Conservation (phyloP, 2,888 invertebrate species). For the Eristalis arbustorum region DNA sequence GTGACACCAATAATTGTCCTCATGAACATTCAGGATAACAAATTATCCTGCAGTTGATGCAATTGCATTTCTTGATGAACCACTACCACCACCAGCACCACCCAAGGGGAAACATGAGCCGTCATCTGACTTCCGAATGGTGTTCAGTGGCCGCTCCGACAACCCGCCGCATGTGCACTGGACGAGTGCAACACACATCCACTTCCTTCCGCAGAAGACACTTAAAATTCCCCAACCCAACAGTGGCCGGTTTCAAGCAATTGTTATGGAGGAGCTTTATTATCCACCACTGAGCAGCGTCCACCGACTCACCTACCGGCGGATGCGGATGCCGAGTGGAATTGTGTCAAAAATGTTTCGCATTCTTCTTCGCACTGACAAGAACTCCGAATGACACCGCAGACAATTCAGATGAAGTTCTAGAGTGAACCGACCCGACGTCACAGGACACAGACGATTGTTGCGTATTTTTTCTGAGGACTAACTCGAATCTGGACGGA, state of each 20-base stretch:
- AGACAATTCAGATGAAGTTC: constrained; percentile 6
- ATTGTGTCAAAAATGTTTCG: constrained; percentile 33
- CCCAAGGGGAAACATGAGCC: constrained; percentile 17
- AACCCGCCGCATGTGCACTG: constrained; percentile 10
- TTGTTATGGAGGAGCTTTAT: constrained; percentile 34
- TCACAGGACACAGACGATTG: neutral
- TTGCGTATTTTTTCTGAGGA: constrained; percentile 23
- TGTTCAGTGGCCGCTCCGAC: neutral
- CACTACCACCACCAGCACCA: neutral
- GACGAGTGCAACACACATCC: constrained; percentile 16
- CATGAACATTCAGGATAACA: constrained; percentile 54
- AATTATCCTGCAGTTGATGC: constrained; percentile 46
- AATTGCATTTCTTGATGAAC: constrained; percentile 41
- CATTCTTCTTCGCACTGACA: constrained; percentile 8
- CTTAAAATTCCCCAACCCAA: constrained; percentile 30
- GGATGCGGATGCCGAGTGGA: constrained; percentile 8
- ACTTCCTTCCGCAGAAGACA: constrained; percentile 13
- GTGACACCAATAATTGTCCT: constrained; percentile 56
- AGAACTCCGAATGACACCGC: neutral
- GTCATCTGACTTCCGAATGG: constrained; percentile 18
- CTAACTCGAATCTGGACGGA: constrained; percentile 55
- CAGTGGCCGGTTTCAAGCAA: constrained; percentile 35
- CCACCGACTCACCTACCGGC: neutral
- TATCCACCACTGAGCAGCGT: neutral
- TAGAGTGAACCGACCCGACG: constrained; percentile 25